Percentiles rank a stretch among this genome's conserved stretches.
These are phyloP conservation scores for Sitta europaea DNA, from an alignment of 2,113 vertebrate species.

Conservation along the genomic window DNA sequence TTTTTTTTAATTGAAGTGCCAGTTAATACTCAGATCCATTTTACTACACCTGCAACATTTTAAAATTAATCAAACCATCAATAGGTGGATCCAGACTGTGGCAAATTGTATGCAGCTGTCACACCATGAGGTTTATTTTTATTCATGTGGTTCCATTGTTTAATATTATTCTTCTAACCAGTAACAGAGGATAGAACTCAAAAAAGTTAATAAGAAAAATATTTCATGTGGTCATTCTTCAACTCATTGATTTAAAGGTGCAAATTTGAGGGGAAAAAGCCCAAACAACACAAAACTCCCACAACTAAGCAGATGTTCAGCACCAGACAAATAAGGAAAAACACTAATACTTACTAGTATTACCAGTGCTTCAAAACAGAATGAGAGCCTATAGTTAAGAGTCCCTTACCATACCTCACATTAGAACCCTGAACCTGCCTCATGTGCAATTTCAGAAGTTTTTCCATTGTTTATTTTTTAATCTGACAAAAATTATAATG, in stretches of 20 bases:
- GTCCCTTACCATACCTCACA: background rate
- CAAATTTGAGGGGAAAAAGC: background rate
- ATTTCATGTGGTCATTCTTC: background rate
- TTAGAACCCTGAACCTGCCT: background rate
- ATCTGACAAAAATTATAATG: background rate
- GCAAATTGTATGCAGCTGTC: background rate
- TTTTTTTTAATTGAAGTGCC: background rate
- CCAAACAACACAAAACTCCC: background rate
- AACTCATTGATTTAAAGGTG: background rate
- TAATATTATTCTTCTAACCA: background rate
- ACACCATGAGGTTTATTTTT: background rate
- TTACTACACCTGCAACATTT: background rate
- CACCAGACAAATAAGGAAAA: background rate
- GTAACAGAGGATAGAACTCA: background rate
- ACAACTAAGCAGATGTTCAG: background rate
- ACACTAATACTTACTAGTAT: background rate
- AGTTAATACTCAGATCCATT: background rate
- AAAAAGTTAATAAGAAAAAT: background rate
- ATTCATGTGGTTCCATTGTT: background rate
- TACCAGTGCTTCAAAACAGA: background rate
- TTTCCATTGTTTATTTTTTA: background rate
- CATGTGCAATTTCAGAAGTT: background rate
- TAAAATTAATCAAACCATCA: background rate
- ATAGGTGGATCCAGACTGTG: background rate
- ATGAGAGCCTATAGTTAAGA: background rate